Evolutionary conservation across 2,888 invertebrate genomes (phyloP).

Genomic region (Ormyrus nitidulus): DNA sequence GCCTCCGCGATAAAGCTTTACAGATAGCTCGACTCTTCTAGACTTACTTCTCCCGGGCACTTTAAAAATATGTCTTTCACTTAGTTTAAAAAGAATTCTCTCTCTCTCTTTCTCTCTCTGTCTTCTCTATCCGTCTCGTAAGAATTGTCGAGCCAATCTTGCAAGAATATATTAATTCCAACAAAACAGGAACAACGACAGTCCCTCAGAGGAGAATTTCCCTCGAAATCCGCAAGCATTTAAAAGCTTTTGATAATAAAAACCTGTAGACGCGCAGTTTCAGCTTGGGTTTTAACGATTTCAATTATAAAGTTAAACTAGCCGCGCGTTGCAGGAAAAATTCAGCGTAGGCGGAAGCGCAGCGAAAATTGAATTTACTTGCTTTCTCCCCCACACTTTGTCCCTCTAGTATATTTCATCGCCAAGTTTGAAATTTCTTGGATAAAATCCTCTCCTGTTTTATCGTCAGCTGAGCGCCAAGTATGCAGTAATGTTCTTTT

Average conservation of each 20-base stretch:
- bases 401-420: slow-evolving; percentile 28
- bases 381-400: too few species aligned
- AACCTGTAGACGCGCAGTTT: neutral
- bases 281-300: slow-evolving; percentile 7
- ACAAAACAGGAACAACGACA: neutral
- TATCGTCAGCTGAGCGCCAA: slow-evolving; percentile 12
- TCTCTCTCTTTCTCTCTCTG: neutral
- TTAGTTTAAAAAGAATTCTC: slow-evolving; percentile 49
- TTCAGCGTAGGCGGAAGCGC: neutral
- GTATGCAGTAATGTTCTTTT: neutral
- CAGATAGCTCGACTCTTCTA: slow-evolving; percentile 42
- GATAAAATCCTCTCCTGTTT: slow-evolving; percentile 22
- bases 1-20: slow-evolving; percentile 43
- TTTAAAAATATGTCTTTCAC: slow-evolving; percentile 52
- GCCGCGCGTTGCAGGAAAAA: neutral
- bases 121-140: slow-evolving; percentile 28
- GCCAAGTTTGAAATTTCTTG: slow-evolving; percentile 39
- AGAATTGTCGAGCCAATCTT: slow-evolving; percentile 28
- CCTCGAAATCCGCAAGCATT: slow-evolving; percentile 17
- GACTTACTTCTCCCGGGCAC: slow-evolving; percentile 27
- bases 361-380: slow-evolving; percentile 32
- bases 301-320: slow-evolving; percentile 37
- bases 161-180: slow-evolving; percentile 18
- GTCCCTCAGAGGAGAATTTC: neutral
- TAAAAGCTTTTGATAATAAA: slow-evolving; percentile 17